Base-by-base conservation (phyloP, 2,113 vertebrate genomes). In the Ibidorhyncha struthersii region DNA sequence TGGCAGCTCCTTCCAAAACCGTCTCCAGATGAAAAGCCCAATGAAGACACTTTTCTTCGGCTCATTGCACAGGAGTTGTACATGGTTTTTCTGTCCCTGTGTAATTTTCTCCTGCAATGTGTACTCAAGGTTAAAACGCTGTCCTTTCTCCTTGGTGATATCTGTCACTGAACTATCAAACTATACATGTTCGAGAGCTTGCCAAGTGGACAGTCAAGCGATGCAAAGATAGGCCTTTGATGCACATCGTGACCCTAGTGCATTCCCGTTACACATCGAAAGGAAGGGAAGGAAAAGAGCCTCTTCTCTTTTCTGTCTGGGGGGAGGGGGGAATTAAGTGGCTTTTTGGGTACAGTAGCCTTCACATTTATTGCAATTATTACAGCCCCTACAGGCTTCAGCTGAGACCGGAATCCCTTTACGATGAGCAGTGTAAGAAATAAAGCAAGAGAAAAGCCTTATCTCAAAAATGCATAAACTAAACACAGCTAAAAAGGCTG, bases 121-220 rank as follows among this genome's bases (percentile, higher is more conserved):
- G 86, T 88, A 34, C 89, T 84, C 82, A 92, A 97, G 81, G 82
- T 92, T 94, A 97, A 95, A 96, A 93, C 14, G 65, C 82, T 80
- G 79, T 87, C 93, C 92, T 85, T 93, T 78, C 89, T 91, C 95
- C 83, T 80, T 52, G 66, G 71, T 82, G 70, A 66, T 70, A 82
- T 85, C 86, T 94, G 86, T 94, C 94, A 97, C 82, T 73, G 86
- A 91, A 69, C 93, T 93, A 94, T 94, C 95, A 92, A 84, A 95
- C 85, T 43, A 61, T 15, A 52, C 11, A 6, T 2, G n/a, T 71
- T 77, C 69, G 76, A 67, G 47, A 76, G 81, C 85, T 96, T 91
- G 78, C 73, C 94, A 40, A 84, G 90, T 25, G 86, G 40, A 86
- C 18, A 52, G 77, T 62, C 88, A 58, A 96, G 89, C 7, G 4